Percentiles rank a stretch among this genome's conserved stretches.
These are phyloP conservation scores for Pseudorhiza aurosa DNA, from an alignment of 30 jellyfish, hydroid and myxozoan genomes.

Conservation along the genomic window DNA sequence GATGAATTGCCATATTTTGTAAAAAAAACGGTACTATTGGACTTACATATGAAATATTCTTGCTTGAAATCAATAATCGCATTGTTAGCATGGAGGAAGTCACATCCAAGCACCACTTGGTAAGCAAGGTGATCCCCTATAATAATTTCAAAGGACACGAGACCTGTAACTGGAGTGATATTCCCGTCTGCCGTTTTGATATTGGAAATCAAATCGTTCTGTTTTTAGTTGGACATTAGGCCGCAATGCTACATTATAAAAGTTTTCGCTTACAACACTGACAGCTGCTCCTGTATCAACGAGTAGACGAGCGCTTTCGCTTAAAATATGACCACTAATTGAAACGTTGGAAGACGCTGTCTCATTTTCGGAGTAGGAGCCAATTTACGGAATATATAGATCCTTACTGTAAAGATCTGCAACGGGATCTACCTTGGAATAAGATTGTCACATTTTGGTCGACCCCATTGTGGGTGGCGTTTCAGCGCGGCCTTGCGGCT, in stretches of 20 bases:
- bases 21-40: not conserved
- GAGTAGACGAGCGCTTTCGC: no score
- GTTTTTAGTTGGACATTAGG: not conserved
- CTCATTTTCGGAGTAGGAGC: no score
- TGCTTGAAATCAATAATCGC: not conserved
- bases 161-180: not conserved
- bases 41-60: not conserved
- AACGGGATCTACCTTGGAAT: no score
- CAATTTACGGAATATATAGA: no score
- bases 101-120: constrained; percentile 21
- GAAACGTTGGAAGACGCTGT: no score
- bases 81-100: constrained; percentile 8
- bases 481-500: no score
- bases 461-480: no score
- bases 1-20: not conserved
- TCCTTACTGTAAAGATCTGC: no score
- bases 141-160: not conserved
- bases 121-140: not conserved
- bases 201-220: not conserved
- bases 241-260: not conserved
- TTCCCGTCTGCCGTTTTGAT: constrained; percentile 1
- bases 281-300: constrained; percentile 14
- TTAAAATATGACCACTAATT: no score
- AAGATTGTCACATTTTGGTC: no score
- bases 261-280: not conserved